A percentile compares a stretch with the other conserved stretches of the same genome.
These are phyloP conservation scores for Gorsachius magnificus DNA, from an alignment of 2,797 vertebrate genomes.

Conservation along the genomic window DNA sequence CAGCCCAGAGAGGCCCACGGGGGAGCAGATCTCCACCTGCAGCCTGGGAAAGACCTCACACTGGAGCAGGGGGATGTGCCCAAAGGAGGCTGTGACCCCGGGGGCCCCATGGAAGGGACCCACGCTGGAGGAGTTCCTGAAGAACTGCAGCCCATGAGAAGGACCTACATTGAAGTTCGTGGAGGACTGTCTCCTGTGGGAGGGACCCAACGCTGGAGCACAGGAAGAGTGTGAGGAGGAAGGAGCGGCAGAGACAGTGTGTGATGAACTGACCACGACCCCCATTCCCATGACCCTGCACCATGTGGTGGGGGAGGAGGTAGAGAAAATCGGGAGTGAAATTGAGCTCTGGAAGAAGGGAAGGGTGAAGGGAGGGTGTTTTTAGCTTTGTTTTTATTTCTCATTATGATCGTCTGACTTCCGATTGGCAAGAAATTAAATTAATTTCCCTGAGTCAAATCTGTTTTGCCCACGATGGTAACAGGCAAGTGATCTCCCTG, in stretches of 20 bases:
- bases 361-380: neutral
- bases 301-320: neutral
- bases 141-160: neutral
- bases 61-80: neutral
- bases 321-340: neutral
- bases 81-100: neutral
- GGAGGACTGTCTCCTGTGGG: neutral
- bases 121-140: neutral
- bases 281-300: neutral
- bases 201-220: neutral
- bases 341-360: neutral
- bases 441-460: accelerated
- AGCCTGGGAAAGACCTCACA: too few species aligned
- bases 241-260: neutral
- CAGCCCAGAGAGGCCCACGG: neutral
- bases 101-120: neutral
- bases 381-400: neutral
- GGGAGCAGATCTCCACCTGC: too few species aligned
- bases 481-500: neutral
- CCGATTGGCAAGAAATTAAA: neutral
- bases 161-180: accelerated
- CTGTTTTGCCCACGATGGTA: neutral
- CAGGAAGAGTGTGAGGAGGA: neutral
- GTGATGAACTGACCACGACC: accelerated
- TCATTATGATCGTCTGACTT: neutral